These are phyloP conservation scores for Falco biarmicus DNA, from an alignment of 2,797 vertebrate species.

Conservation along the genomic window DNA sequence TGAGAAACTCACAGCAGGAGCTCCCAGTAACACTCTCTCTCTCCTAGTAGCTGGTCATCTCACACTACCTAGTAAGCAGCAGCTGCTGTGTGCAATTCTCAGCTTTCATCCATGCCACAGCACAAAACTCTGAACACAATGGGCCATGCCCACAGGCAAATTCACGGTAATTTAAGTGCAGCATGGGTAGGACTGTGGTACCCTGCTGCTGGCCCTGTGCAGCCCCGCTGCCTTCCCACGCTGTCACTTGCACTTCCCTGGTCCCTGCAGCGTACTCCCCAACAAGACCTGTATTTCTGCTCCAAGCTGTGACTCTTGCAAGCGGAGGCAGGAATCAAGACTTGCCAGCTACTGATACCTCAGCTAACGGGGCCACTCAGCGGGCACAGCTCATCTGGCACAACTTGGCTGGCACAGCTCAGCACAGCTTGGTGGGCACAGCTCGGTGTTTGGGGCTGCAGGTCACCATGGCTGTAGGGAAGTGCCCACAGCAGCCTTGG, in stretches of 20 bases:
- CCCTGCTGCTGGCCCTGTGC: not conserved
- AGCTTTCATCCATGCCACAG: not conserved
- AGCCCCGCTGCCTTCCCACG: not conserved
- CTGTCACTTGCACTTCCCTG: not conserved
- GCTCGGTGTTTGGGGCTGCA: not conserved
- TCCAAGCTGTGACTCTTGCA: not conserved
- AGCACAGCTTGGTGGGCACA: not conserved
- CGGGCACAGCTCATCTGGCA: not conserved
- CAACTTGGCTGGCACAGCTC: too few species aligned
- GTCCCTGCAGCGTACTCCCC: not conserved
- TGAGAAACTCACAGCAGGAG: not conserved
- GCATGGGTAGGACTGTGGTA: not conserved
- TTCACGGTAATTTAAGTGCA: not conserved
- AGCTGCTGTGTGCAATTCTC: not conserved
- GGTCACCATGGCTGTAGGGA: not conserved
- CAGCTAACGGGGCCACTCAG: not conserved
- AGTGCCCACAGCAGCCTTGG: not conserved
- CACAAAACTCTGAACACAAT: not conserved
- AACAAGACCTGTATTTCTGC: not conserved
- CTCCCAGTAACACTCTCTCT: not conserved
- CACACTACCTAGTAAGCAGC: not conserved
- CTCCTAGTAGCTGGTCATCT: not conserved
- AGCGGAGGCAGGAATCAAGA: not conserved
- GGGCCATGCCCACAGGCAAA: not conserved
- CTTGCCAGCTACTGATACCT: not conserved